These are phyloP conservation scores for Scaptomyza flava DNA, from an alignment of 2,888 invertebrate species.

Conservation along the genomic window DNA sequence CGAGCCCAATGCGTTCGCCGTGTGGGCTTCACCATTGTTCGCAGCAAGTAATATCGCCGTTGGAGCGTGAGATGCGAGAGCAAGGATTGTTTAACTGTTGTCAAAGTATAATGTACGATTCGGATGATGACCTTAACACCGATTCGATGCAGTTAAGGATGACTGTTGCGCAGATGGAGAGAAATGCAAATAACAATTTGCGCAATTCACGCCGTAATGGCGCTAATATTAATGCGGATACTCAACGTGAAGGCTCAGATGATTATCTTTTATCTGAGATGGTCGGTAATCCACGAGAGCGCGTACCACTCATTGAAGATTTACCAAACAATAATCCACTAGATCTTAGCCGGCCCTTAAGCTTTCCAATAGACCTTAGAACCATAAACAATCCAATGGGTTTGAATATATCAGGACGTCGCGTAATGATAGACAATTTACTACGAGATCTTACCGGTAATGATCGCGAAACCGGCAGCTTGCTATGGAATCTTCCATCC, in stretches of 20 bases:
- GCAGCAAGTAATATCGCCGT: neutral
- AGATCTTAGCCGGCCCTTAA: neutral
- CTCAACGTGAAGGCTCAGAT: neutral
- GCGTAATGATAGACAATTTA: neutral
- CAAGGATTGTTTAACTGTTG: neutral
- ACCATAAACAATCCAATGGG: too few relatives aligned
- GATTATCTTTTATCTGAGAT: neutral
- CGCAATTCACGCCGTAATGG: neutral
- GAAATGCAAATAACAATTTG: neutral
- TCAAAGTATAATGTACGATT: neutral
- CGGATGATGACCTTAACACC: neutral
- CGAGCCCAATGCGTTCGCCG: neutral
- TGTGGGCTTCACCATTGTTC: neutral
- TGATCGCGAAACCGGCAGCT: neutral
- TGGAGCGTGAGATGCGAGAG: neutral
- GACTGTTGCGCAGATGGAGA: neutral
- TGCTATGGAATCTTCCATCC: neutral
- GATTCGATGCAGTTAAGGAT: neutral
- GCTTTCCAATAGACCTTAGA: too few relatives aligned
- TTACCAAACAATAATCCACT: neutral
- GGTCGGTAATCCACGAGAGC: neutral
- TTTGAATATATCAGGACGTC: neutral
- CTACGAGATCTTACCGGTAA: neutral
- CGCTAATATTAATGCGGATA: too few relatives aligned
- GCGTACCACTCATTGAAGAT: neutral